Evolutionary conservation across 92 coral and sea anemone species (phyloP).

Genomic region (Ricordea florida): DNA sequence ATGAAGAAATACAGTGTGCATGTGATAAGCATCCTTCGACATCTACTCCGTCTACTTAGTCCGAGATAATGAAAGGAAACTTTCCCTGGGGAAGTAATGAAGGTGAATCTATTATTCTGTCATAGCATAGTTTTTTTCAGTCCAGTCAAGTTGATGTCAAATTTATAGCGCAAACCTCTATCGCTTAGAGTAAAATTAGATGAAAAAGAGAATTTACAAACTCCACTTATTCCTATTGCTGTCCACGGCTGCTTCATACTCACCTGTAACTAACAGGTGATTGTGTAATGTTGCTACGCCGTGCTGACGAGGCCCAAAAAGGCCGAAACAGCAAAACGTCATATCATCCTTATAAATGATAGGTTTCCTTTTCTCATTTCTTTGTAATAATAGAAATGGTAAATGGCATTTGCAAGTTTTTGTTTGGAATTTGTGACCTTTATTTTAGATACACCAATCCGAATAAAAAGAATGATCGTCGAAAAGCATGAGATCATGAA

Average conservation of each 20-base stretch:
- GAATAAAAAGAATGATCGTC: constrained; percentile 25
- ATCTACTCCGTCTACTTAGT: background rate
- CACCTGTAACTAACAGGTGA: background rate
- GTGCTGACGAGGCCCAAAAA: constrained; percentile 40
- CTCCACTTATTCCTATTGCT: background rate
- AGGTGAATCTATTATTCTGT: constrained; percentile 1
- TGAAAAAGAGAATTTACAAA: background rate
- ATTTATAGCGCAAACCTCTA: background rate
- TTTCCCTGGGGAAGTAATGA: constrained; percentile 41
- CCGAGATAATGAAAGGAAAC: constrained; percentile 35
- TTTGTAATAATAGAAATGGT: no score
- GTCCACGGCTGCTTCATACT: constrained; percentile 6
- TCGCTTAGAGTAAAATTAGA: background rate
- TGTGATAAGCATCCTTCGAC: background rate
- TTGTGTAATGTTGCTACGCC: constrained; percentile 11
- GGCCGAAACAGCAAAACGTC: constrained; percentile 20
- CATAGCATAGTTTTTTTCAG: no score
- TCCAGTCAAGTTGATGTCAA: background rate
- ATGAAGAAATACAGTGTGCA: background rate
- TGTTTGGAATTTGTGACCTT: background rate
- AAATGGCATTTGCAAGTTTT: no score
- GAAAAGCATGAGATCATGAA: constrained; percentile 24
- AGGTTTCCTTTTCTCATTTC: background rate
- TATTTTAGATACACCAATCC: constrained; percentile 35
- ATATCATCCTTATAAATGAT: background rate